phyloP scores from a whole-genome alignment of 2,113 vertebrate species.

The Tauraco erythrolophus region DNA sequence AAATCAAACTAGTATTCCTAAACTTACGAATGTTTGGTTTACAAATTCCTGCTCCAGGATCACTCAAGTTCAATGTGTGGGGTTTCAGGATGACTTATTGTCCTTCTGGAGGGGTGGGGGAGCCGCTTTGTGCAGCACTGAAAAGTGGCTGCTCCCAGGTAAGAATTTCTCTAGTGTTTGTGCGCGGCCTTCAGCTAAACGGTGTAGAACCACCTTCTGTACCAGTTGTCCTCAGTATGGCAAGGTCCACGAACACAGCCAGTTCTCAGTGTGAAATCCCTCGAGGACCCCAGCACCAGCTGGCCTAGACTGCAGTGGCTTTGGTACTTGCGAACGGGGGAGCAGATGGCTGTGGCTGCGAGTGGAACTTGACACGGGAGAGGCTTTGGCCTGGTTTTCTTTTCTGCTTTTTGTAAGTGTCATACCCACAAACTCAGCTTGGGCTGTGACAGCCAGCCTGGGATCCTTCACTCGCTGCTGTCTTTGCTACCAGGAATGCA shows the following conservation, averaged over 20 bases:
- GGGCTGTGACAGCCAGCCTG: neutral
- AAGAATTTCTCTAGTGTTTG: neutral
- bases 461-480: neutral
- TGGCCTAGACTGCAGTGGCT: neutral
- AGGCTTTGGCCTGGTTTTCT: neutral
- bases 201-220: neutral
- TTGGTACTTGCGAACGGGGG: neutral
- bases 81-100: neutral
- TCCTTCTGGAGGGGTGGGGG: no score
- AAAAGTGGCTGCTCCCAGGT: neutral
- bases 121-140: neutral
- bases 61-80: rapidly evolving
- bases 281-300: neutral
- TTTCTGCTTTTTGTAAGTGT: neutral
- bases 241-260: neutral
- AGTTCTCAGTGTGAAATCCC: neutral
- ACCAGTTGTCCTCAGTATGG: neutral
- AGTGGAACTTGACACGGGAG: neutral
- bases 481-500: neutral
- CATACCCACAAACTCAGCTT: neutral
- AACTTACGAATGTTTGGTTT: neutral
- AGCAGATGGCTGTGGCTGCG: slow-evolving; percentile 34
- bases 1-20: neutral
- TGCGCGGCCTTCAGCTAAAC: neutral
- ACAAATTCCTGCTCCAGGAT: neutral